Evolutionary conservation across 2,888 invertebrate species (phyloP), one percentile per base, ranked within the genome.

Genomic region (Ormyrus nitidulus): DNA sequence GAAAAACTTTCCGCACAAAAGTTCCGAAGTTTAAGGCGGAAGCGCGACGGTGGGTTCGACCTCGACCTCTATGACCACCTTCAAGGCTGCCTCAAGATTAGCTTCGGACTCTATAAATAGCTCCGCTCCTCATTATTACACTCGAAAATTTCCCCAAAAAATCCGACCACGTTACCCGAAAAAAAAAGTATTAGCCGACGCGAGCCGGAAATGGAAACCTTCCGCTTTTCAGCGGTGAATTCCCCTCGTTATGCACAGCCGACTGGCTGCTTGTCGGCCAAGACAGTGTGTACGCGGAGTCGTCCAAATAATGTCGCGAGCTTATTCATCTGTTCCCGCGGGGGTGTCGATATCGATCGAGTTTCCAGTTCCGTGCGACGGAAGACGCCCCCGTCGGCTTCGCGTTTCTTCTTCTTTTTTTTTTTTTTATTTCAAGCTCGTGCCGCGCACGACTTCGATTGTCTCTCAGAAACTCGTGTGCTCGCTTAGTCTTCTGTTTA

Each of bases 261-360:
- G 19, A 62, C 19, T 65, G 8, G 7, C 7, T 65, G 34, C 44
- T 44, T 13, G 61, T 59, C 34, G 13, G 13, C 58, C 44, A 8
- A 49, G 6, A 75, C 58, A 13, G 46, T 44, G 46, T 44, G 34
- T 4, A 59, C 75, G 13, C 58, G 13, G 7, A n/a, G 46, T 34
- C 10, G 62, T 11, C 56, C 8, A 58, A 75, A 66, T 56, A 75
- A 69, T 69, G 69, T 56, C 53, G 62, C 7, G 64, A 64, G 62
- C 68, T 64, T 70, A 70, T 77, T 77, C 77, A 49, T 77, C 65
- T 6, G 48, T 13, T 53, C 59, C 34, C 34, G 44, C 13, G 58
- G 69, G 7, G 13, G n/a, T 69, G 54, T 76, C 62, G 56, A 70
- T 77, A 70, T 77, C 64, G 70, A 70, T 61, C 44, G 76, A 68